Evolutionary conservation across 2,113 vertebrate species (phyloP), one percentile per base, ranked within the genome.

Genomic region (Erythrocercus mccallii): DNA sequence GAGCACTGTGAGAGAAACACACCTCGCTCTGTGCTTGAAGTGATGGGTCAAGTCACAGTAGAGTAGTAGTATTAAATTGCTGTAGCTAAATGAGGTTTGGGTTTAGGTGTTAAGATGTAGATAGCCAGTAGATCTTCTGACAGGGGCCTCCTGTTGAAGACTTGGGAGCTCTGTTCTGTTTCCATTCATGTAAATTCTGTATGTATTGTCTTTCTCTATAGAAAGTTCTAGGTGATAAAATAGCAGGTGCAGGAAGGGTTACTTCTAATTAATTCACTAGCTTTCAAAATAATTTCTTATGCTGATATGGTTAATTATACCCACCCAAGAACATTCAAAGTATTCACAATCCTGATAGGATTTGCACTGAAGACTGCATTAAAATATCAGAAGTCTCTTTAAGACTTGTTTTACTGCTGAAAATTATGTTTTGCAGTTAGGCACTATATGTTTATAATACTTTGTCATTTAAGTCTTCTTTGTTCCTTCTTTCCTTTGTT

Each of bases 401-500:
- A 94, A 93, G 68, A 91, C 79, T 60, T 81, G 56, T 68, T 94
- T 81, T 66, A 62, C 79, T 73, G 33, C 51, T 83, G 47, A 86
- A 85, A 90, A 62, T 35, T 45, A 50, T 89, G 58, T 70, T 87
- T 58, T 58, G 47, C 42, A 71, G 2, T 90, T 80, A 37, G 42
- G 17, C 54, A 30, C 60, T 73, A 4, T 56, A 20, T 78, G 79
- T 66, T 88, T 92, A 35, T 56, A 70, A 37, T 60, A 48, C 56
- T 81, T 64, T 68, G 62, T 65, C 38, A 44, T 85, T 80, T 58
- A 90, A 73, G 69, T 85, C 27, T 10, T 82, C 50, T 95, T 91
- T 94, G 85, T 92, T 95, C 30, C 15, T 81, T 62, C 62, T 95
- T 65, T 73, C 53, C 54, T 91, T 92, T 78, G 40, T 28, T 81